phyloP scores from a whole-genome alignment of 2,888 invertebrate genomes.

The Arrhopalites spinosus region DNA sequence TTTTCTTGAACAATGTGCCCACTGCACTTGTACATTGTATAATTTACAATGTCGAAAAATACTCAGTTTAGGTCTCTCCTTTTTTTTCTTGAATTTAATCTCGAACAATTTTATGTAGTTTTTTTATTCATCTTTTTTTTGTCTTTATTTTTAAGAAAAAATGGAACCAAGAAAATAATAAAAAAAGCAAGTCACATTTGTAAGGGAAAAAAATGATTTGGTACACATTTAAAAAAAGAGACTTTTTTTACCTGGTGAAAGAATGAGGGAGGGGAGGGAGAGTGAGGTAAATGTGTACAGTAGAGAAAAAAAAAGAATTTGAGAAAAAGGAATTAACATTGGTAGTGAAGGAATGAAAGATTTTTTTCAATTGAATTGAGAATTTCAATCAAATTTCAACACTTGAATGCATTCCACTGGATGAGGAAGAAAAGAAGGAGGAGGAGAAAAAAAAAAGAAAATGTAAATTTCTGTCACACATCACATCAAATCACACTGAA shows the following conservation, averaged over 20 bases:
- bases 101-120: not conserved
- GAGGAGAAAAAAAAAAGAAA: not conserved
- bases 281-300: no score
- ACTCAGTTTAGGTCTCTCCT: conserved; percentile 16
- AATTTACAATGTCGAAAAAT: not conserved
- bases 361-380: no score
- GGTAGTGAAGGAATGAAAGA: no score
- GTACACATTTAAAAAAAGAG: not conserved
- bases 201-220: not conserved
- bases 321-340: no score
- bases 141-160: not conserved
- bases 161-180: not conserved
- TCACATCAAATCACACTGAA: not conserved
- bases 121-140: not conserved
- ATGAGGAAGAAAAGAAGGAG: not conserved
- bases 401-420: not conserved
- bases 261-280: not conserved
- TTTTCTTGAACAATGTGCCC: not conserved
- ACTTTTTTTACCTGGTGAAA: not conserved
- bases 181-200: not conserved
- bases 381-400: not conserved
- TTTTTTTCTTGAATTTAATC: no score
- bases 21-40: not conserved
- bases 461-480: not conserved
- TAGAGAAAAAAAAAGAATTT: no score